phyloP scores from a whole-genome alignment of 2,113 vertebrate genomes.

The Gallinago paraguaiae region DNA sequence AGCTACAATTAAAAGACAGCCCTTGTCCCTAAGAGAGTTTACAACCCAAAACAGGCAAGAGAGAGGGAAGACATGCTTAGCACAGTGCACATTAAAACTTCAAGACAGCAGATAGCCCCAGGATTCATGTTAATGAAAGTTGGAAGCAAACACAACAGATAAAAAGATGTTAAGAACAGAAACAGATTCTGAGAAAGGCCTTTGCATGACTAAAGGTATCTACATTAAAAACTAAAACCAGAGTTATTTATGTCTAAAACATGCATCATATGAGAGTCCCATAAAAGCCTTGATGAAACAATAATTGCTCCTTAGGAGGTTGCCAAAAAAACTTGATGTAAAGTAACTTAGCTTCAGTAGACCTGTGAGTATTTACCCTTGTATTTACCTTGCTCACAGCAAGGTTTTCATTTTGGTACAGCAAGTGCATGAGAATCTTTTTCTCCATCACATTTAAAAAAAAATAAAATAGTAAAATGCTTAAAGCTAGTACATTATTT shows the following conservation, averaged over 20 bases:
- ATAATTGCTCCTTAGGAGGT: slow-evolving; percentile 12
- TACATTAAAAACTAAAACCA: not conserved
- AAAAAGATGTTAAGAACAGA: not conserved
- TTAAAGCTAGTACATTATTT: not conserved
- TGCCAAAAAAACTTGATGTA: slow-evolving; percentile 10
- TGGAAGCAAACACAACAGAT: slow-evolving; percentile 37
- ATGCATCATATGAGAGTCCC: not conserved
- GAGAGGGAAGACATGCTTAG: not conserved
- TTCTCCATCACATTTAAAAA: not conserved
- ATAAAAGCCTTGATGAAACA: slow-evolving; percentile 24
- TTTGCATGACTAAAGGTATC: not conserved
- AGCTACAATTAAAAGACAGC: slow-evolving; percentile 28
- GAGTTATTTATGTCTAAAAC: slow-evolving; percentile 9
- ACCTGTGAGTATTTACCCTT: not conserved
- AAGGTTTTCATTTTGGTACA: not conserved
- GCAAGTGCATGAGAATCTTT: not conserved
- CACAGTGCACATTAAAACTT: slow-evolving; percentile 38
- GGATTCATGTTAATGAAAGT: slow-evolving; percentile 41
- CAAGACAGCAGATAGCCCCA: slow-evolving; percentile 35
- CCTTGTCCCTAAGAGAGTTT: slow-evolving; percentile 39
- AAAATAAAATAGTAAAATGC: not conserved
- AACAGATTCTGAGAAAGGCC: not conserved
- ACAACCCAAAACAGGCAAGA: not conserved
- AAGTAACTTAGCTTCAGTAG: not conserved
- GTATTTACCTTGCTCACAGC: not conserved